Evolutionary conservation across 2,888 invertebrate species (phyloP), one percentile per base, ranked within the genome.

Genomic region (Gymnocheta viridis): DNA sequence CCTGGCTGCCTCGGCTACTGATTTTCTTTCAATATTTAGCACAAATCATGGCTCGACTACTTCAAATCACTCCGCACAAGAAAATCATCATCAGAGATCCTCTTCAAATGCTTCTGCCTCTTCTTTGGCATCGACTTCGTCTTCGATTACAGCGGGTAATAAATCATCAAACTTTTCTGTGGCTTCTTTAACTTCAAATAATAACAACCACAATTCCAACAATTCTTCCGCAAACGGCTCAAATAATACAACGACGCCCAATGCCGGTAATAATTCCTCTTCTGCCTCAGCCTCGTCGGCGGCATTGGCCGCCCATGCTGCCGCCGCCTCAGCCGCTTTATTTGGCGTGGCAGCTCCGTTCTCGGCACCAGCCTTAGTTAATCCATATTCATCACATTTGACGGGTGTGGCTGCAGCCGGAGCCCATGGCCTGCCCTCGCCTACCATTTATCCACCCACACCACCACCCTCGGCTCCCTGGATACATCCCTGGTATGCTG

Each of bases 361-460:
- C 35, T 76, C 83, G 6, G 86, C 86, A 1, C 85, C 85, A 0
- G 87, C 87, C 3, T 64, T 84, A 32, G 86, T 87, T 67, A 87
- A 87, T 78, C 84, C 84, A 4, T 84, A 84, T 69, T 86, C 87
- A 32, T 86, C 86, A 14, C 88, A 88, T 82, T 77, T 86, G 79
- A 86, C 86, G 27, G 87, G 79, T 76, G 88, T 87, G 1, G 87
- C 86, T 1, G 86, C 86, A 2, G 89, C 87, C 22, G 90, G 90
- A 22, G 86, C 89, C 0, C 92, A 91, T 85, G 92, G 92, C 0
- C 87, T 92, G 86, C 92, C 92, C 51, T 92, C 92, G 67, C 92
- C 92, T n/a, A 92, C 92, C 4, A 92, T 92, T 27, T 92, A 92
- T 89, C 92, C 92, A 82, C 92, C 92, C 64, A 92, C 92, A 58